phyloP scores from a whole-genome alignment of 2,888 invertebrate species.

The Cordilura impudica region DNA sequence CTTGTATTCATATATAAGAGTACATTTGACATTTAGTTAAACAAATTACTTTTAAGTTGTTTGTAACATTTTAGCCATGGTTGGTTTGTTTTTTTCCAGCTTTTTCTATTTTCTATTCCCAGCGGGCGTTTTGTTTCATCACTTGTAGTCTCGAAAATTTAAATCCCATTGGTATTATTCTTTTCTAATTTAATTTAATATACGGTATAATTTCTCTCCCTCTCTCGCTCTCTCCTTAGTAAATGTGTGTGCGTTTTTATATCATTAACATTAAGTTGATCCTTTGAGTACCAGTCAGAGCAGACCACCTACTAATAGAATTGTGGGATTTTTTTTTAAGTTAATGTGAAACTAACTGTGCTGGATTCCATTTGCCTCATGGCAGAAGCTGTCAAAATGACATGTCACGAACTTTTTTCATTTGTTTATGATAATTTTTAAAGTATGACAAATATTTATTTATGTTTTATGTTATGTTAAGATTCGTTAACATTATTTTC shows the following conservation, averaged over 20 bases:
- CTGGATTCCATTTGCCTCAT: slow-evolving; percentile 17
- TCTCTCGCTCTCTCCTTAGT: slow-evolving; percentile 8
- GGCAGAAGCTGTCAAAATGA: slow-evolving; percentile 66
- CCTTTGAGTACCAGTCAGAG: slow-evolving; percentile 10
- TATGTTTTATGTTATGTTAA: too few relatives aligned
- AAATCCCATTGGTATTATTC: slow-evolving; percentile 44
- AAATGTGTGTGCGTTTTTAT: neutral
- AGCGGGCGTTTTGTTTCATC: slow-evolving; percentile 70
- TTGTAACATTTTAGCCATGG: slow-evolving; percentile 6
- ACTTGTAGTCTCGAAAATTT: slow-evolving; percentile 59
- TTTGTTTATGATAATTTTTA: slow-evolving; percentile 75
- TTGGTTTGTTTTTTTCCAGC: neutral
- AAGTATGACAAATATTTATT: slow-evolving; percentile 24
- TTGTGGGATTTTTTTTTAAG: slow-evolving; percentile 2
- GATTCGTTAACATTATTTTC: too few relatives aligned
- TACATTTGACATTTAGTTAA: slow-evolving; percentile 26
- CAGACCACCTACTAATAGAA: slow-evolving; percentile 22
- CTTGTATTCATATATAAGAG: neutral
- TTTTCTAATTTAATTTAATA: slow-evolving; percentile 33
- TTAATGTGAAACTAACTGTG: slow-evolving; percentile 27
- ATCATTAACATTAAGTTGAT: neutral
- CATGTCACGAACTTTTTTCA: slow-evolving; percentile 73
- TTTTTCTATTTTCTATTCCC: slow-evolving; percentile 63
- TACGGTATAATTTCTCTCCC: slow-evolving; percentile 1
- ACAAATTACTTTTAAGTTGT: slow-evolving; percentile 52